Evolutionary conservation across 2,113 vertebrate genomes (phyloP).

Genomic region (Menura novaehollandiae): DNA sequence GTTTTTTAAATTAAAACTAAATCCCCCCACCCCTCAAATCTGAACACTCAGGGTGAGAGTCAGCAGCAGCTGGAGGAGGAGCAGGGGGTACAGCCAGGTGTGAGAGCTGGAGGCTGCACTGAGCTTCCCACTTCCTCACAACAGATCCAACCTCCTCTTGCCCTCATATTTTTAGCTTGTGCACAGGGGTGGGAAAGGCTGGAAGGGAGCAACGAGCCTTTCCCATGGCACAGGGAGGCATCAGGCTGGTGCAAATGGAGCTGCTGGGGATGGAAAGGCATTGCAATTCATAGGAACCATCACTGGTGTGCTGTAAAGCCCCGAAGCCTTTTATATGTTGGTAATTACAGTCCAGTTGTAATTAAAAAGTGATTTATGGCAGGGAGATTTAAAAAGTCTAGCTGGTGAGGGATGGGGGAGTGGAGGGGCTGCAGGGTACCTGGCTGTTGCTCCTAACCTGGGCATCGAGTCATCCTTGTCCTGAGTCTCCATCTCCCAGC

Average conservation of each 20-base stretch:
- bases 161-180: neutral
- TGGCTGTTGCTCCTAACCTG: neutral
- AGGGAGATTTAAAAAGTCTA: neutral
- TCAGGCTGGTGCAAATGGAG: accelerated
- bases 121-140: neutral
- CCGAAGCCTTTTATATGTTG: neutral
- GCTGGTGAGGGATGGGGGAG: neutral
- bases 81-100: accelerated
- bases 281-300: neutral
- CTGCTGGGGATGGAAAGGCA: neutral
- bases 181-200: accelerated
- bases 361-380: neutral
- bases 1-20: neutral
- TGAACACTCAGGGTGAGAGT: neutral
- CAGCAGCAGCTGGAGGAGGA: neutral
- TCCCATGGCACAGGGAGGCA: accelerated
- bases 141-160: neutral
- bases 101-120: neutral
- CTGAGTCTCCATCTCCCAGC: neutral
- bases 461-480: neutral
- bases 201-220: accelerated
- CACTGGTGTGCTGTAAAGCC: accelerated
- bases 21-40: accelerated
- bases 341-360: neutral
- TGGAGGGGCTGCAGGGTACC: accelerated